Conservation (phyloP, 1,140 invertebrate genomes). For the Diorhabda sublineata region DNA sequence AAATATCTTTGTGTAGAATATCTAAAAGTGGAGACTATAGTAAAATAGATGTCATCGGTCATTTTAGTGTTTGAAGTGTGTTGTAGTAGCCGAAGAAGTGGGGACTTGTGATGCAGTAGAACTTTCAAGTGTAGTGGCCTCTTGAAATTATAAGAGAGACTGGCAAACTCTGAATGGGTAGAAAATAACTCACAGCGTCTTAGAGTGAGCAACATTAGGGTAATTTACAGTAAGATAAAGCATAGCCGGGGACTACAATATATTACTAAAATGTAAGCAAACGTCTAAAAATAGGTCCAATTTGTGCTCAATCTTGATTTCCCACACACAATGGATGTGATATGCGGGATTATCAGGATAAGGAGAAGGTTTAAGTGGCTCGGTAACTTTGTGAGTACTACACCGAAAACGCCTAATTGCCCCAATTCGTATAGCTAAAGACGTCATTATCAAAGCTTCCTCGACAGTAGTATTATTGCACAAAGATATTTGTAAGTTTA, state of each 20-base stretch:
- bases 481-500: neutral
- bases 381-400: conserved; percentile 13
- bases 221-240: conserved; percentile 20
- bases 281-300: conserved; percentile 20
- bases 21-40: conserved; percentile 5
- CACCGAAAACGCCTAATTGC: conserved; percentile 18
- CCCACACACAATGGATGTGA: conserved; percentile 16
- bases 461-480: neutral
- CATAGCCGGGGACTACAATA: conserved; percentile 15
- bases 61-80: conserved; percentile 13
- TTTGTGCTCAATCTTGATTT: conserved; percentile 19
- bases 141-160: conserved; percentile 13
- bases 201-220: conserved; percentile 16
- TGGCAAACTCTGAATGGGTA: conserved; percentile 11
- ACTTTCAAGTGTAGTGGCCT: conserved; percentile 14
- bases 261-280: conserved; percentile 20
- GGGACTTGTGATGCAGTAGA: conserved; percentile 11
- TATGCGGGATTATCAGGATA: conserved; percentile 18
- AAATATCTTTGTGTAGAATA: neutral
- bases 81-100: conserved; percentile 14
- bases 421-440: conserved; percentile 1
- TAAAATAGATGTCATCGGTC: conserved; percentile 13
- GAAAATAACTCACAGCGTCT: conserved; percentile 20
- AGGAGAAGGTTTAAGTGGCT: conserved; percentile 17
- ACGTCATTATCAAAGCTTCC: conserved; percentile 3